These are phyloP conservation scores for Schizopygopsis malacanthus DNA, from an alignment of 2,797 vertebrate genomes.

Conservation along the genomic window DNA sequence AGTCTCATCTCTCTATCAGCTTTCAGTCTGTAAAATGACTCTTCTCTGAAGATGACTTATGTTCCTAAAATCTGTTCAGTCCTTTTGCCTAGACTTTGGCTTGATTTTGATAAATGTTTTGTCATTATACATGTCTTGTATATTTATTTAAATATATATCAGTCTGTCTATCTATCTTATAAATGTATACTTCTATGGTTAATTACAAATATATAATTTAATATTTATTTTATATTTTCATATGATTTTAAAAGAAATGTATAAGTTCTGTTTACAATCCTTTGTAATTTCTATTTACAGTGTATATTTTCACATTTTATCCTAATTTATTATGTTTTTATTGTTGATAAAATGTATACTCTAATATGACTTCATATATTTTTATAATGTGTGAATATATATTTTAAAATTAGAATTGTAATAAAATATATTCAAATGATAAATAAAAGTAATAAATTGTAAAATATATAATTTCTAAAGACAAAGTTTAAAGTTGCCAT, in stretches of 20 bases:
- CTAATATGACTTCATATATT: not conserved
- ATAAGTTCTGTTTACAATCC: not conserved
- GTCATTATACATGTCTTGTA: too few relatives aligned
- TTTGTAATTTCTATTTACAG: too few relatives aligned
- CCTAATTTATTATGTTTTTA: not conserved
- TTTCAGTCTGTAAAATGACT: conserved; percentile 12
- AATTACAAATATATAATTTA: not conserved
- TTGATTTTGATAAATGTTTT: not conserved
- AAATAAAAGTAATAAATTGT: not conserved
- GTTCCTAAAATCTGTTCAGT: not conserved
- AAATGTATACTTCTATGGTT: not conserved
- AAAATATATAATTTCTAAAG: not conserved
- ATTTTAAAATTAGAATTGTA: not conserved
- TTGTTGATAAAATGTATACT: not conserved
- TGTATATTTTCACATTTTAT: not conserved
- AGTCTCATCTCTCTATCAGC: not conserved
- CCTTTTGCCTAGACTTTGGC: not conserved
- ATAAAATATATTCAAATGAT: not conserved
- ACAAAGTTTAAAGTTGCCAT: not conserved
- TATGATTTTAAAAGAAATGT: not conserved
- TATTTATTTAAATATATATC: too few relatives aligned
- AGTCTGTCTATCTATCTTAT: too few relatives aligned
- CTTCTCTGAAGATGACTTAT: not conserved
- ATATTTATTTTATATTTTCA: not conserved
- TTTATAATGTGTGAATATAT: too few relatives aligned